Evolutionary conservation across 2,113 vertebrate species (phyloP).

Genomic region (Carlito syrichta): DNA sequence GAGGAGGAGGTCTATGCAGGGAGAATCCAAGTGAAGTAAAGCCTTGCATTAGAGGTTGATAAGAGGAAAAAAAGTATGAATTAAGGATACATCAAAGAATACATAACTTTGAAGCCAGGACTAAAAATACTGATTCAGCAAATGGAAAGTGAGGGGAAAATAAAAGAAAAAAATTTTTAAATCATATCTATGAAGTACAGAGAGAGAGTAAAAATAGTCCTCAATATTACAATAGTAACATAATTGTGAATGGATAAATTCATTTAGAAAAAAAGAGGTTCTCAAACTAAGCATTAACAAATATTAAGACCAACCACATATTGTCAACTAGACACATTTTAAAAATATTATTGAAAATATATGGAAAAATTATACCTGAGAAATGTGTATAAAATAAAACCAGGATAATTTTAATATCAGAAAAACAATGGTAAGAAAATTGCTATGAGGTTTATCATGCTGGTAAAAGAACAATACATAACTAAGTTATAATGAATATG

Average conservation of each 20-base stretch:
- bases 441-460: no score
- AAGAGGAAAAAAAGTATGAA: background rate
- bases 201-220: background rate
- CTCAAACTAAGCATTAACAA: background rate
- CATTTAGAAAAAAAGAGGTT: background rate
- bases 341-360: background rate
- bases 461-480: background rate
- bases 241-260: background rate
- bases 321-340: background rate
- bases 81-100: background rate
- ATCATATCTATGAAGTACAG: background rate
- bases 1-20: background rate
- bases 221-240: background rate
- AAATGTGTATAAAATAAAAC: background rate
- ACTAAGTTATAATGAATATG: background rate
- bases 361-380: background rate
- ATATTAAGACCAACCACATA: background rate
- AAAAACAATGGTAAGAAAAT: no score
- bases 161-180: background rate
- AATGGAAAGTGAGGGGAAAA: background rate
- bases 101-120: background rate
- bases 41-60: background rate
- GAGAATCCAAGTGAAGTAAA: background rate
- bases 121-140: background rate
- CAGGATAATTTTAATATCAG: background rate